Percentiles rank a stretch among this genome's conserved stretches.
phyloP scores from a whole-genome alignment of 2,888 invertebrate species.

The Ephialtes manifestator region DNA sequence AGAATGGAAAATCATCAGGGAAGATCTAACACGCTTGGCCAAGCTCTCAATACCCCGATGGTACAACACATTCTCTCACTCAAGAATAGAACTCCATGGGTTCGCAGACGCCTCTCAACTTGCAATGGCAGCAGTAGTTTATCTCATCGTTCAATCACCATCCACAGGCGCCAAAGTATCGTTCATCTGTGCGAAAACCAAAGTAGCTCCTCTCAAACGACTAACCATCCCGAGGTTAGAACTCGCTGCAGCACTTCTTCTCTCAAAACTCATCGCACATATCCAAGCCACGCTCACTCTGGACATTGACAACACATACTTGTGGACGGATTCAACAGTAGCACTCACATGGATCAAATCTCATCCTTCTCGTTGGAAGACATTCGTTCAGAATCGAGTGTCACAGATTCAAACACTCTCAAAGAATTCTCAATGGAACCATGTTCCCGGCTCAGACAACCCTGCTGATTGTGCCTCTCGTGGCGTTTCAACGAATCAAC shows the following conservation, averaged over 20 bases:
- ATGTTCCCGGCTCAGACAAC: slow-evolving; percentile 65
- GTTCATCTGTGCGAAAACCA: slow-evolving; percentile 43
- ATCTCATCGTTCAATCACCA: slow-evolving; percentile 20
- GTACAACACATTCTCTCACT: neutral
- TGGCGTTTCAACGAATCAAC: slow-evolving; percentile 52
- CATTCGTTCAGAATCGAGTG: slow-evolving; percentile 67
- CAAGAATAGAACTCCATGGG: slow-evolving; percentile 59
- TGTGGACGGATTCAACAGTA: slow-evolving; percentile 67
- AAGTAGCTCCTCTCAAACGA: slow-evolving; percentile 53
- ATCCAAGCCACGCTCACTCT: neutral
- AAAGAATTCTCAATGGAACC: slow-evolving; percentile 41
- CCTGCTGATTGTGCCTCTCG: slow-evolving; percentile 69
- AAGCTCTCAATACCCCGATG: slow-evolving; percentile 62
- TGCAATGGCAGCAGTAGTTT: slow-evolving; percentile 61
- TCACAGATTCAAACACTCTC: slow-evolving; percentile 61
- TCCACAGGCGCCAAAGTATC: slow-evolving; percentile 39
- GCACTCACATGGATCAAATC: slow-evolving; percentile 59
- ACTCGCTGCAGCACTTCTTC: slow-evolving; percentile 45
- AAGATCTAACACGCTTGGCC: slow-evolving; percentile 34
- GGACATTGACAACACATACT: slow-evolving; percentile 7
- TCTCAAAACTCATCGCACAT: slow-evolving; percentile 13
- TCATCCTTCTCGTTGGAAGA: neutral
- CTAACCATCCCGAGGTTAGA: slow-evolving; percentile 54
- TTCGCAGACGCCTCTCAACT: slow-evolving; percentile 63
- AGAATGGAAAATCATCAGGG: slow-evolving; percentile 43